Percentiles rank a stretch among this genome's conserved stretches.
These are phyloP conservation scores for Progne subis DNA, from an alignment of 2,113 vertebrate genomes.

Conservation along the genomic window DNA sequence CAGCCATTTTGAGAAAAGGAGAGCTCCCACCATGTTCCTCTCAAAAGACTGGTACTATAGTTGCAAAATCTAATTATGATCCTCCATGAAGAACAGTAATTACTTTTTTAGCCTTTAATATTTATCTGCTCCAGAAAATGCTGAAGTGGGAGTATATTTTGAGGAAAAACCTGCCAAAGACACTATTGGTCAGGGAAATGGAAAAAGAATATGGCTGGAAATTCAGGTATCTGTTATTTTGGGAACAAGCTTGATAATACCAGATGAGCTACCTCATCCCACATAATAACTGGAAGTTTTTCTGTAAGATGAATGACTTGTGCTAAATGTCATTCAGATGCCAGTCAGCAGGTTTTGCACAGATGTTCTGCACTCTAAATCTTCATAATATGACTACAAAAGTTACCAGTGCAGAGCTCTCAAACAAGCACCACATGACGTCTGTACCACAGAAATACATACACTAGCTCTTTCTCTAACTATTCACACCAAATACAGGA, in stretches of 20 bases:
- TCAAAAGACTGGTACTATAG: not conserved
- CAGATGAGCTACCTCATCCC: not conserved
- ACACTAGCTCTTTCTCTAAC: not conserved
- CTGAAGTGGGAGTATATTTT: fast-evolving
- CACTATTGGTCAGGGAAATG: not conserved
- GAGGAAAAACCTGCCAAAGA: not conserved
- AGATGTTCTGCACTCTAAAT: not conserved
- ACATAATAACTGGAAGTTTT: not conserved
- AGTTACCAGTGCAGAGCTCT: not conserved
- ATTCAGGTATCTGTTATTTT: not conserved
- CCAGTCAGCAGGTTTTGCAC: not conserved
- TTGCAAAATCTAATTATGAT: not conserved
- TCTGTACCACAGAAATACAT: not conserved
- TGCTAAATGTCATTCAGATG: not conserved
- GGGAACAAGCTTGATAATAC: not conserved
- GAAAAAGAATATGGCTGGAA: not conserved
- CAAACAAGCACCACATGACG: not conserved
- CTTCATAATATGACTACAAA: not conserved
- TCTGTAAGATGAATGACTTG: not conserved
- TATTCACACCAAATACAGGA: not conserved
- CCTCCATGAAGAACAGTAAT: not conserved
- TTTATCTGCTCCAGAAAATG: not conserved
- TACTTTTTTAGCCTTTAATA: not conserved
- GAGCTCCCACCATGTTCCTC: not conserved
- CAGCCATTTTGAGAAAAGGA: not conserved